Base-by-base conservation (phyloP, 35 echinoderm and acorn worm species). In the Apostichopus californicus region DNA sequence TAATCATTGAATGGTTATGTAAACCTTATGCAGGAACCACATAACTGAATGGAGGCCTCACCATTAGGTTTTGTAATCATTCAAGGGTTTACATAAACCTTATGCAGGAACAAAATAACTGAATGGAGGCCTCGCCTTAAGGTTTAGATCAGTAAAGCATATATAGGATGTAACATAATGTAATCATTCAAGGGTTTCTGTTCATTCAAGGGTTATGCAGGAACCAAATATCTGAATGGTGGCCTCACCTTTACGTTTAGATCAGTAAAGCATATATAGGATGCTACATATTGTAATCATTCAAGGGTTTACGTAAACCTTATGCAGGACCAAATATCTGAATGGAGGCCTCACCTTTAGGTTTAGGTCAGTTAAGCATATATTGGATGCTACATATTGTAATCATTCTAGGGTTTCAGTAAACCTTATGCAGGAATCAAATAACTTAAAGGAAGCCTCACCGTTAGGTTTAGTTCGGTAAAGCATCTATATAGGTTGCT, bases 171-270 rank as follows among this genome's bases (percentile, higher is more conserved):
- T 2, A 1, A 15, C 14, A 78, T 20, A 78, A 0, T 78, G 57
- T 59, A 78, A 78, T 78, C n/a, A 78, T 23, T 6, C 1, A 0
- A 7, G n/a, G 1, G 8, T 34, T 73, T 73, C 20, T 0, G 70
- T 78, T n/a, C n/a, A n/a, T n/a, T n/a, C n/a, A 78, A 78, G 1
- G 0, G 1, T 34, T 78, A 78, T 15, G 15, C 15, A 34, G 7
- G 70, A 12, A 73, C 0, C 7, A 34, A 20, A 15, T 78, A 34
- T 20, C 57, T 59, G 55, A 99, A 95, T 73, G 88, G 97, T 56
- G 97, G 97, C 6, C 96, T 95, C 5, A 94, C 95, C 12, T 99
- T 99, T 57, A 90, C 95, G 83, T 99, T 94, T 86, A 99, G 97
- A 95, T 99, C 80, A 91, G 88, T 77, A 12, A 53, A 25, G 24